Conservation (phyloP, 2,113 vertebrate genomes). For the Grallaria varia region DNA sequence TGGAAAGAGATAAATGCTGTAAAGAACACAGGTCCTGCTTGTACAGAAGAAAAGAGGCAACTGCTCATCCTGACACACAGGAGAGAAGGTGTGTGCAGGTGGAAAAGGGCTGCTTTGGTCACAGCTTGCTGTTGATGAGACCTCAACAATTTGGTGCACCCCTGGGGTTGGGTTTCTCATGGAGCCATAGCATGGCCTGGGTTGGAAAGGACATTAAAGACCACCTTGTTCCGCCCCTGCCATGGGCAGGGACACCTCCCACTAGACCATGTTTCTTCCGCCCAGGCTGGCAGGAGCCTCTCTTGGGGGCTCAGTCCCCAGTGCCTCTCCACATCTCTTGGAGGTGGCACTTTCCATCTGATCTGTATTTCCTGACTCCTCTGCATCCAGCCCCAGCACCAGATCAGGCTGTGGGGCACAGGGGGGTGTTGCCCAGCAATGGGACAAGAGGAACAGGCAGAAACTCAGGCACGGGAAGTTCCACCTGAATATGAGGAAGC, state of each 20-base stretch:
- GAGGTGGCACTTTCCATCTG: neutral
- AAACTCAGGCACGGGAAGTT: neutral
- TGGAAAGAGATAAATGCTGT: neutral
- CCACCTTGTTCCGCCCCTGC: neutral
- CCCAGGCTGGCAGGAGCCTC: neutral
- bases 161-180: neutral
- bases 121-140: neutral
- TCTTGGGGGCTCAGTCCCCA: accelerated
- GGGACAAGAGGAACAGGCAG: neutral
- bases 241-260: neutral
- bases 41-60: neutral
- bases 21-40: neutral
- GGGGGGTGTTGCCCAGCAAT: neutral
- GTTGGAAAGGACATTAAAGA: neutral
- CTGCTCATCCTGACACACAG: neutral
- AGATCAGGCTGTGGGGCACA: accelerated
- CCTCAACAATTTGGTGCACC: too few relatives aligned
- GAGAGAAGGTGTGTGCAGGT: neutral
- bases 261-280: neutral
- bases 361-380: neutral
- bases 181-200: neutral
- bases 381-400: accelerated
- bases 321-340: neutral
- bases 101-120: neutral
- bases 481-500: neutral